These are phyloP conservation scores for Actenoides hombroni DNA, from an alignment of 2,113 vertebrate genomes.

Conservation along the genomic window DNA sequence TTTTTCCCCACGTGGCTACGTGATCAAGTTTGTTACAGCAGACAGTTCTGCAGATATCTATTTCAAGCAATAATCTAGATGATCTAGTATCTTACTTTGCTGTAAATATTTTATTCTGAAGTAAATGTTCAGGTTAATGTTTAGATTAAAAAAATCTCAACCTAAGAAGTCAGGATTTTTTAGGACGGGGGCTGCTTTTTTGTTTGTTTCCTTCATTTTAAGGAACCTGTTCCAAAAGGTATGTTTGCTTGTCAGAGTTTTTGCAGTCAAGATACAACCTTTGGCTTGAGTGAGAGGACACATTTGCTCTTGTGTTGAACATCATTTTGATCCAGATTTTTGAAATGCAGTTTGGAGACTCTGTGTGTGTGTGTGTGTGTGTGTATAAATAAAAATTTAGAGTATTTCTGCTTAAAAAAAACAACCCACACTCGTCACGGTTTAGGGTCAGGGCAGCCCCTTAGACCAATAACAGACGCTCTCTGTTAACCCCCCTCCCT, in stretches of 20 bases:
- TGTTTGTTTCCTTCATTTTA: background rate
- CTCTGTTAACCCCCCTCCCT: too few species aligned
- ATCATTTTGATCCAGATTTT: background rate
- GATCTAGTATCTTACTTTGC: background rate
- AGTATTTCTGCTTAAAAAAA: background rate
- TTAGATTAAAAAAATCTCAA: background rate
- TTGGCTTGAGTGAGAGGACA: background rate
- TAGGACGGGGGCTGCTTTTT: background rate
- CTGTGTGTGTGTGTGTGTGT: too few species aligned
- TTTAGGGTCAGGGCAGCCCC: too few species aligned
- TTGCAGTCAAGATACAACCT: background rate
- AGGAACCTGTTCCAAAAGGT: background rate
- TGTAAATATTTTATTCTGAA: background rate
- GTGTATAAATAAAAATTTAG: background rate
- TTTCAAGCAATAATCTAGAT: background rate
- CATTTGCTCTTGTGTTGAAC: background rate
- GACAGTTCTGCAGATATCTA: background rate
- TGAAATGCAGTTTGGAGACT: background rate
- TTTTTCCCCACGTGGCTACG: background rate
- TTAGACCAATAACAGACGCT: too few species aligned
- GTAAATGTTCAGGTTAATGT: too few species aligned
- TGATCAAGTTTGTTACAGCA: background rate
- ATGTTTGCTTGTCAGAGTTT: background rate
- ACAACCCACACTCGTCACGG: too few species aligned
- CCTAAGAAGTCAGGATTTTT: background rate